phyloP scores from a whole-genome alignment of 2,888 invertebrate species.

The Meiosimyza decipiens region DNA sequence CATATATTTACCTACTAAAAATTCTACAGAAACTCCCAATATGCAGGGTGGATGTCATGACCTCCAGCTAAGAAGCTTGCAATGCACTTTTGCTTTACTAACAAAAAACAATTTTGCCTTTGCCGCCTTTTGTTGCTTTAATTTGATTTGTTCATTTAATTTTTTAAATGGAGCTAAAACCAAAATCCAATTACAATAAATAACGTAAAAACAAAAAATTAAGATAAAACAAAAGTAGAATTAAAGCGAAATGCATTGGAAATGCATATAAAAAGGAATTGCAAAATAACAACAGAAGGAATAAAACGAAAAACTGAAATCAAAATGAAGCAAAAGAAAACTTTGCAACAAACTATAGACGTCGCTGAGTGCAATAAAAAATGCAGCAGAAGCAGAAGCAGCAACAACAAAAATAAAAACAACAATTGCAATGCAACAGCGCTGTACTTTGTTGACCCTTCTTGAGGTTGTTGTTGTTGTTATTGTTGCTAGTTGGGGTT shows the following conservation, averaged over 20 bases:
- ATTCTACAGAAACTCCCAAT: too few relatives aligned
- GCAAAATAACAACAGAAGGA: constrained; percentile 1
- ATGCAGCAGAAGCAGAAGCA: neutral
- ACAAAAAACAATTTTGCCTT: too few relatives aligned
- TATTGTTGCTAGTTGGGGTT: constrained; percentile 54
- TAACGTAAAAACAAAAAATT: neutral
- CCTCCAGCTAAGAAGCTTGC: too few relatives aligned
- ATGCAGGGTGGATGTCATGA: too few relatives aligned
- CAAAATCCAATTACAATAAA: neutral
- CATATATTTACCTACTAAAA: too few relatives aligned
- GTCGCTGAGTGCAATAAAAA: constrained; percentile 4
- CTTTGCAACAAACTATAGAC: neutral
- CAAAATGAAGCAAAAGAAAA: neutral
- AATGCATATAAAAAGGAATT: neutral
- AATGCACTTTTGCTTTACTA: too few relatives aligned
- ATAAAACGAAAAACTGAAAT: neutral
- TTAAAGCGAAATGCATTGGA: neutral
- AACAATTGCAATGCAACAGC: constrained; percentile 19
- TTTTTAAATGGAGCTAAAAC: neutral
- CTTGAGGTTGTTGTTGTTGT: constrained; percentile 30
- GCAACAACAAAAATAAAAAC: constrained; percentile 15
- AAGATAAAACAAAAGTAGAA: neutral
- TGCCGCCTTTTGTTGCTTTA: too few relatives aligned
- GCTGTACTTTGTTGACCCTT: constrained; percentile 60
- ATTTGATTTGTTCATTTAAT: too few relatives aligned